Conservation (phyloP, 2,113 vertebrate species). For the Clinocottus analis region DNA sequence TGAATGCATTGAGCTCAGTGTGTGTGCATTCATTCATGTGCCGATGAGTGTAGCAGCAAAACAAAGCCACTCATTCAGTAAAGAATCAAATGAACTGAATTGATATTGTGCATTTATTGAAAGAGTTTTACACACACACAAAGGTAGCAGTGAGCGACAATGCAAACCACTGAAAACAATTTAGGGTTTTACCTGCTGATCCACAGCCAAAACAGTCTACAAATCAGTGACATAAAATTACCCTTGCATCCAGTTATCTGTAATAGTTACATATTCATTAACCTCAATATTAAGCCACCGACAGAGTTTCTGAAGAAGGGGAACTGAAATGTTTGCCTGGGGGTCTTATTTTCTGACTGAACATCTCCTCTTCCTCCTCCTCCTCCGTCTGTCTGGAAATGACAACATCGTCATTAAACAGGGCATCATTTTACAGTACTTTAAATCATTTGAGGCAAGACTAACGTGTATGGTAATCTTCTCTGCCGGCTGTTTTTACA, state of each 20-base stretch:
- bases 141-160: background rate
- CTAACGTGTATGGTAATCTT: background rate
- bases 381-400: conserved; percentile 2
- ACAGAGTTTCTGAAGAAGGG: conserved; percentile 7
- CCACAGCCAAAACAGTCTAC: conserved; percentile 1
- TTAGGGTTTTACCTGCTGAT: background rate
- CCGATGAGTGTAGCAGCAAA: background rate
- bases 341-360: conserved; percentile 17
- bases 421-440: conserved; percentile 15
- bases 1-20: conserved; percentile 8
- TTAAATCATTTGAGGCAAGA: conserved; percentile 7
- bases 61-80: background rate
- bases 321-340: conserved; percentile 13
- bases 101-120: background rate
- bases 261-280: conserved; percentile 1
- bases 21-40: conserved; percentile 25
- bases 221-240: conserved; percentile 3
- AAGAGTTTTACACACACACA: background rate
- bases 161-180: background rate
- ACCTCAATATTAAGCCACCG: conserved; percentile 7
- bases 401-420: conserved; percentile 16
- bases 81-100: background rate
- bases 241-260: background rate
- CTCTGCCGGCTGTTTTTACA: background rate
- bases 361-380: background rate